These are phyloP conservation scores for Troides helena DNA, from an alignment of 2,888 invertebrate species.

Conservation along the genomic window DNA sequence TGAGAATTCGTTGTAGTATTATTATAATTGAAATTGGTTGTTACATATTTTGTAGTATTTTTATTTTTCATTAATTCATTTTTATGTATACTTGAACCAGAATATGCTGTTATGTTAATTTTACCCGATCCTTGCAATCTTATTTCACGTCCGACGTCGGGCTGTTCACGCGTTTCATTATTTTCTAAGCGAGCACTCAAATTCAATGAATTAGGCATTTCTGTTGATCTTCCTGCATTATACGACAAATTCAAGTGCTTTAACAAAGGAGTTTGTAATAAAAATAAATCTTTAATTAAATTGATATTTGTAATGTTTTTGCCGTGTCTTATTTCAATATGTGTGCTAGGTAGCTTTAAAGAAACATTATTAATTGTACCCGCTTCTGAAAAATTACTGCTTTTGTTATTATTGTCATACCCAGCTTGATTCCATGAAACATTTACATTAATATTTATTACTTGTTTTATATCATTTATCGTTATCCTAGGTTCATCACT, in stretches of 20 bases:
- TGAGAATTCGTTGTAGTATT: neutral
- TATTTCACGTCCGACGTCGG: neutral
- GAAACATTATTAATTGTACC: neutral
- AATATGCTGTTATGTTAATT: neutral
- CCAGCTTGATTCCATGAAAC: neutral
- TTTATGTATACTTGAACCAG: neutral
- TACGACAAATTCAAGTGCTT: neutral
- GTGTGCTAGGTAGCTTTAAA: neutral
- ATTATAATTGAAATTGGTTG: no score
- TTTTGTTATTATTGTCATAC: neutral
- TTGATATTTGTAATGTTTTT: neutral
- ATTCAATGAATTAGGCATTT: neutral
- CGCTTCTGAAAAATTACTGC: neutral
- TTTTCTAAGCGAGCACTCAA: neutral
- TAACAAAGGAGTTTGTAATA: neutral
- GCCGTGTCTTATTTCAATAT: neutral
- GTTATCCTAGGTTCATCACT: neutral
- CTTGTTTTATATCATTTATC: neutral
- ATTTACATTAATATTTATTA: neutral
- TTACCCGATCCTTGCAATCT: neutral
- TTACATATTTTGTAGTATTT: neutral
- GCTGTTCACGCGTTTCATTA: neutral
- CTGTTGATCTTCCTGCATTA: neutral
- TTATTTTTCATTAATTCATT: slow-evolving; percentile 1
- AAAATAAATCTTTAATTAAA: neutral